Evolutionary conservation across 2,113 vertebrate species (phyloP), one percentile per base, ranked within the genome.

Genomic region (Chinchilla lanigera): DNA sequence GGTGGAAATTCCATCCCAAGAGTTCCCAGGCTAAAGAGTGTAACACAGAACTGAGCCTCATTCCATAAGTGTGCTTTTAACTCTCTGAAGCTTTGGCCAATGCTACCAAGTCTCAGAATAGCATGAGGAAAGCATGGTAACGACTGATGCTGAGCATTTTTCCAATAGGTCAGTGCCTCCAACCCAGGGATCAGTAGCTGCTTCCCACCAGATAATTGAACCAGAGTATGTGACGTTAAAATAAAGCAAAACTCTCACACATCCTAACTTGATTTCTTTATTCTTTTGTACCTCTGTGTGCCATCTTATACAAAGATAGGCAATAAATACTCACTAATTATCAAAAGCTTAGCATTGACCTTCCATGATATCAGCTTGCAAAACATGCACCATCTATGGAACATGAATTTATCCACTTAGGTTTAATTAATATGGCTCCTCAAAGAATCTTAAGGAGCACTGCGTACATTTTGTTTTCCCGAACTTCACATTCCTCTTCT

Each of bases 261-360:
- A 52, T 30, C 30, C 3, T 69, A 13, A 35, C 4, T 84, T 41
- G 41, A 65, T 86, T 86, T 82, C 24, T 88, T 50, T 50, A 24
- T 60, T 93, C 78, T 67, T 89, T 71, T 82, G 0, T 41, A 22
- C 54, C 71, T 93, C 65, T 67, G 30, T 14, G 12, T 44, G n/a
- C 33, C 44, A 63, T 47, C 52, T 17, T 78, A 52, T 67, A 73
- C 54, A 86, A 78, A 80, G 63, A 13, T 0, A 19, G 67, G 38
- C 84, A 80, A n/a, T 88, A 89, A 44, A 52, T 77, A 81, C 35
- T 78, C 63, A 80, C 28, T 95, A 82, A 88, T 90, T 82, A 77
- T 5, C 78, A 33, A 41, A 67, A 61, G 7, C n/a, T 77, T 82
- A 41, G 35, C 44, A 13, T 61, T 58, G n/a, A 50, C 33, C n/a